Conservation (phyloP, 2,113 vertebrate species). For the Scomber colias region DNA sequence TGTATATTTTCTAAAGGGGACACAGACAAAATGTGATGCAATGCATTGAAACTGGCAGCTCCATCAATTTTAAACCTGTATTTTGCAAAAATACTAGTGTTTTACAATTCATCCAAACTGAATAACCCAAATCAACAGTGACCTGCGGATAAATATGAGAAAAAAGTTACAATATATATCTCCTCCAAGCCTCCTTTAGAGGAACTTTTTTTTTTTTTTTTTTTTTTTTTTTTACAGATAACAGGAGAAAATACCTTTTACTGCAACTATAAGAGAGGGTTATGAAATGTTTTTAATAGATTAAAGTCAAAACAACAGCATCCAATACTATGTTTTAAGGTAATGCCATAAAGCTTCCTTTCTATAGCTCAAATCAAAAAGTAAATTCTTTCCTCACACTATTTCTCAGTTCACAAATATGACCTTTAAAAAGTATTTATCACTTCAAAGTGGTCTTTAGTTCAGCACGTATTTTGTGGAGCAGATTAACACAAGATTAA, state of each 20-base stretch:
- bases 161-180: background rate
- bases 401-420: conserved; percentile 11
- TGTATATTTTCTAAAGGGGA: conserved; percentile 4
- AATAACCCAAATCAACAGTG: conserved; percentile 1
- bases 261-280: background rate
- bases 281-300: background rate
- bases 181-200: background rate
- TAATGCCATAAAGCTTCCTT: background rate
- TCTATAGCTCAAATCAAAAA: background rate
- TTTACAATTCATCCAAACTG: background rate
- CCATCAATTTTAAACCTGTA: background rate
- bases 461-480: conserved; percentile 20
- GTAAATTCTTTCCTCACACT: background rate
- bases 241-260: background rate
- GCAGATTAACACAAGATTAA: conserved; percentile 24
- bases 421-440: conserved; percentile 4
- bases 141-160: background rate
- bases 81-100: background rate
- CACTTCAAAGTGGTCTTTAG: background rate
- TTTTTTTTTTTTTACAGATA: background rate
- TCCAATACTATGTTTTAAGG: background rate
- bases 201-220: background rate
- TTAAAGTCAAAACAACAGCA: background rate
- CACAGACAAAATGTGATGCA: conserved; percentile 2
- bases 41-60: conserved; percentile 11